Percentiles rank a stretch among this genome's conserved stretches.
These are phyloP conservation scores for Ptychodera flava DNA, from an alignment of 35 echinoderm and acorn worm species.

Conservation along the genomic window DNA sequence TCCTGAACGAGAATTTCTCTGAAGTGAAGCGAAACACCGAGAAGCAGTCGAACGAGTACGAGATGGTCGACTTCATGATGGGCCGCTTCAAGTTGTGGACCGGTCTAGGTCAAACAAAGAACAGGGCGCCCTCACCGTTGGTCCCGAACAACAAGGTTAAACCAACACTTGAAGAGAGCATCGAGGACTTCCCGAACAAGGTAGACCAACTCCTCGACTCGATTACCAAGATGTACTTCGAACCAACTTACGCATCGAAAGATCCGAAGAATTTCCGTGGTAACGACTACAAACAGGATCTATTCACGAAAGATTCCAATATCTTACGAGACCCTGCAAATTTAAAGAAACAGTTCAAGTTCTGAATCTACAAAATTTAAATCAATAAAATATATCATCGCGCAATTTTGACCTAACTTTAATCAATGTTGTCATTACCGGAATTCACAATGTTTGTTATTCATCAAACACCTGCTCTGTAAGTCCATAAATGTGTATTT, in stretches of 20 bases:
- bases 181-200: conserved; percentile 76
- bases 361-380: no score
- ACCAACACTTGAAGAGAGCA: conserved; percentile 4
- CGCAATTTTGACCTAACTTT: no score
- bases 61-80: conserved; percentile 94
- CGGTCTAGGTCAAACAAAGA: conserved; percentile 21
- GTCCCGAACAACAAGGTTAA: not conserved
- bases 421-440: no score
- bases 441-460: no score
- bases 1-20: conserved; percentile 81
- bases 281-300: not conserved
- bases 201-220: conserved; percentile 75
- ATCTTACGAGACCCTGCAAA: not conserved
- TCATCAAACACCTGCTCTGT: no score
- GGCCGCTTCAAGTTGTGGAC: conserved; percentile 52
- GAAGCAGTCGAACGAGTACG: conserved; percentile 75
- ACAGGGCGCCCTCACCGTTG: not conserved
- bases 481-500: no score
- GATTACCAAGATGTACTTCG: conserved; percentile 89
- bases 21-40: conserved; percentile 60
- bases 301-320: not conserved
- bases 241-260: conserved; percentile 10
- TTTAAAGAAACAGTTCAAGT: not conserved
- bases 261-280: not conserved
- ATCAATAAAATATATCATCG: no score